Base-by-base conservation (phyloP, 2,888 invertebrate species). In the Silvanus unidentatus region DNA sequence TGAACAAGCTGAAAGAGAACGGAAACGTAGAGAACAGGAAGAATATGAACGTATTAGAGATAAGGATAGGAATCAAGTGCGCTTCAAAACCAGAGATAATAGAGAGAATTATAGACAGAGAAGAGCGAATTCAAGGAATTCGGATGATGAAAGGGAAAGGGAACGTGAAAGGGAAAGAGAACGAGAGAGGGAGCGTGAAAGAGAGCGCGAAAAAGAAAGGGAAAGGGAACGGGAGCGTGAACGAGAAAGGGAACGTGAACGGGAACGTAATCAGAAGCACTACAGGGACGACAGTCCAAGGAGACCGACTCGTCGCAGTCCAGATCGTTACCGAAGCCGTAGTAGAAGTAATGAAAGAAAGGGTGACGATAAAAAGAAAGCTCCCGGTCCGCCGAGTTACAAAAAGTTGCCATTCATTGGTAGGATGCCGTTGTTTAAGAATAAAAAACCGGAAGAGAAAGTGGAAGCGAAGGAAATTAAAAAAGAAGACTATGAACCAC, bases 361-460 rank as follows among this genome's bases (percentile, higher is more conserved):
- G 13, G 51, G 54, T 4, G 49, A 52, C 8, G 49, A 61, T 39
- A 57, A 54, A 40, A 63, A 64, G 49, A 70, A 69, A 49, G 66
- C 64, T 2, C 65, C 68, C 1, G 59, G 39, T 54, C 76, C 71
- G 67, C 76, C 60, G 60, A 73, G 43, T 27, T 80, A 82, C 50
- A 84, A 83, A 49, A 88, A 88, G 66, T 74, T 89, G 64, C 89
- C 89, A 0, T 89, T 90, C 58, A 90, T 90, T 52, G 91, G 90
- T 52, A 80, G 88, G 66, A 84, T 90, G 82, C 90, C 90, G 0
- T 77, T 90, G 9, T 87, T 86, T 62, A 86, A 84, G 60, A 77
- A 75, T 64, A 76, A 76, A 43, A 73, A 74, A 54, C 62, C 62
- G 37, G 65, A 73, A 35, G 72, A 74, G 49, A 75, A 77, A 55